Evolutionary conservation across 2,113 vertebrate species (phyloP).

Genomic region (Upupa epops): DNA sequence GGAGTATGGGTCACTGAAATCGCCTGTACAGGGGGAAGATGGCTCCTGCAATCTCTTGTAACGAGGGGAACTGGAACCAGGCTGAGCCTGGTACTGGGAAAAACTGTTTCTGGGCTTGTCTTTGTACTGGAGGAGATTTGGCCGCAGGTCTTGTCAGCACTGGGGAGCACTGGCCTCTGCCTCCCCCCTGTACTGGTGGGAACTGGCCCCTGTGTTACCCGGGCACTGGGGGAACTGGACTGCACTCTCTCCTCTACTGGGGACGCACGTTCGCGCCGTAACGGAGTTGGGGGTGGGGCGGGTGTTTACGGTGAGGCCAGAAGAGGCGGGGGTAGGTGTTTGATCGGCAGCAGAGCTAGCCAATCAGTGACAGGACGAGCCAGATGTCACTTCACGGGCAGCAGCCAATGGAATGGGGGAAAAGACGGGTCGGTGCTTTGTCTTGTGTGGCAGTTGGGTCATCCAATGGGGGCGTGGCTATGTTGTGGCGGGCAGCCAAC

Average conservation of each 20-base stretch:
- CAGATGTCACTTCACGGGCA: fast-evolving
- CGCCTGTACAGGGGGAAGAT: too few species aligned
- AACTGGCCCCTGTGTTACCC: background rate
- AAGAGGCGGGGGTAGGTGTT: fast-evolving
- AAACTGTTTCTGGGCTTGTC: too few species aligned
- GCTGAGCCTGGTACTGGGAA: too few species aligned
- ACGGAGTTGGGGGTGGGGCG: background rate
- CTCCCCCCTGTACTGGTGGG: background rate
- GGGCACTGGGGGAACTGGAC: too few species aligned
- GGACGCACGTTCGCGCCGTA: too few species aligned
- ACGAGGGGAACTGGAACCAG: too few species aligned
- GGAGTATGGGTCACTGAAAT: background rate
- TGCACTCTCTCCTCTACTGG: too few species aligned
- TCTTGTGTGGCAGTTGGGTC: fast-evolving
- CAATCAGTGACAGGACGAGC: fast-evolving
- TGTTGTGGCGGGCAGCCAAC: background rate
- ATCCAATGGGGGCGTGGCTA: fast-evolving
- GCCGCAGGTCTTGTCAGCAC: too few species aligned
- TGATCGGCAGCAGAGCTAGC: fast-evolving
- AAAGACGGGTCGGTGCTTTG: fast-evolving
- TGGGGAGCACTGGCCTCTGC: background rate
- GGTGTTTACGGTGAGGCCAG: fast-evolving
- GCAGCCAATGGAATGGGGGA: fast-evolving
- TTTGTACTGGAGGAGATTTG: background rate
- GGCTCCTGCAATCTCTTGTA: background rate